Evolutionary conservation across 2,797 vertebrate genomes (phyloP).

Genomic region (Pseudochromis fuscus): DNA sequence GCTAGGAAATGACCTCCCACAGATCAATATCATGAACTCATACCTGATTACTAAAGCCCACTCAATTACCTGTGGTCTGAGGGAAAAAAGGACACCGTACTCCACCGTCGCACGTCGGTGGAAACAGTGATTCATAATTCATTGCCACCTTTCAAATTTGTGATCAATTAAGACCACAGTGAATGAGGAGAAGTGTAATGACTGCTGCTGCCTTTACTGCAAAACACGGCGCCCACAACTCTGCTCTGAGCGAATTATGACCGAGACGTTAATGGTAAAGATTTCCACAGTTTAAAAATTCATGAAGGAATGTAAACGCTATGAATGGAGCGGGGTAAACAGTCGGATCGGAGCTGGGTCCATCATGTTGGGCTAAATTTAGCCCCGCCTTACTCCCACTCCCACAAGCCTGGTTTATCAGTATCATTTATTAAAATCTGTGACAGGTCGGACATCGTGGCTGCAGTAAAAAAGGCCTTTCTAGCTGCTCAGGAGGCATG

Average conservation of each 20-base stretch:
- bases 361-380: slow-evolving; percentile 55
- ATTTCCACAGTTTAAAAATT: slow-evolving; percentile 72
- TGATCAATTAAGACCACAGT: slow-evolving; percentile 57
- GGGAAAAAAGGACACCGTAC: slow-evolving; percentile 38
- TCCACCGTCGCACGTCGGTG: slow-evolving; percentile 29
- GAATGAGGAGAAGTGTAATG: slow-evolving; percentile 40
- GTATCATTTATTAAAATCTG: slow-evolving; percentile 73
- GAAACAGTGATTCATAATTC: slow-evolving; percentile 73
- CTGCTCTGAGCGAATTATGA: slow-evolving; percentile 48
- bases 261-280: slow-evolving; percentile 45
- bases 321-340: slow-evolving; percentile 54
- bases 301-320: slow-evolving; percentile 62
- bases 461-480: slow-evolving; percentile 48
- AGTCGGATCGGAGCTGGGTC: slow-evolving; percentile 47
- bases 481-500: slow-evolving; percentile 69
- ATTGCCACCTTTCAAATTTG: slow-evolving; percentile 50
- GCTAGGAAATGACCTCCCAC: slow-evolving; percentile 39
- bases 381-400: slow-evolving; percentile 29
- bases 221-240: slow-evolving; percentile 18
- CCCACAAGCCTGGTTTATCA: slow-evolving; percentile 52
- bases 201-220: slow-evolving; percentile 22
- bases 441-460: slow-evolving; percentile 57
- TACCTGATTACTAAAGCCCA: slow-evolving; percentile 45
- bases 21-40: slow-evolving; percentile 59
- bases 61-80: slow-evolving; percentile 43